A percentile compares a stretch with the other conserved stretches of the same genome.
Conservation (phyloP, 2,888 invertebrate species). For the Elgonia sp. region DNA sequence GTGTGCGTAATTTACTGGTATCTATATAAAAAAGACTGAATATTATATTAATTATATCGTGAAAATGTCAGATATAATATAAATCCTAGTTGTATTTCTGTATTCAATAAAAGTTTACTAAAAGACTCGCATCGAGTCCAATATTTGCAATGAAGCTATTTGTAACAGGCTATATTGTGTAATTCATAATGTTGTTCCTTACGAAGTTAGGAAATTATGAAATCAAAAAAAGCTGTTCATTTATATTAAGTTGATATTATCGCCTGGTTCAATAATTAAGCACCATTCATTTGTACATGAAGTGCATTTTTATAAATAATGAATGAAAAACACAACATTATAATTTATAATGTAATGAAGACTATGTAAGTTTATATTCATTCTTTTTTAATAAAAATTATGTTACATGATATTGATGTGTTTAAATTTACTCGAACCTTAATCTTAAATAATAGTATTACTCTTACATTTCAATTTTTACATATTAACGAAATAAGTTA, state of each 20-base stretch:
- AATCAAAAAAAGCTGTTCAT: constrained; percentile 32
- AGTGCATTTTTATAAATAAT: constrained; percentile 32
- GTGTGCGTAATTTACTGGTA: constrained; percentile 68
- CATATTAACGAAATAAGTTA: no score
- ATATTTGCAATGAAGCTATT: constrained; percentile 66
- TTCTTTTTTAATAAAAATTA: constrained; percentile 41
- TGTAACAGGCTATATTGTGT: constrained; percentile 58
- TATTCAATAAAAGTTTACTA: constrained; percentile 67
- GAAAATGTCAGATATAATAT: constrained; percentile 74
- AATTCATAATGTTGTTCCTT: constrained; percentile 53
- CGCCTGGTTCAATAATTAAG: neutral
- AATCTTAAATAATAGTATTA: no score
- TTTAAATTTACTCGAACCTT: no score
- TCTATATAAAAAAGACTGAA: constrained; percentile 75
- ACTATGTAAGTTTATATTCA: neutral
- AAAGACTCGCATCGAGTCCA: constrained; percentile 73
- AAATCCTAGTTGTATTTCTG: constrained; percentile 72
- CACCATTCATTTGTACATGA: constrained; percentile 7
- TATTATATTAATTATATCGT: constrained; percentile 73
- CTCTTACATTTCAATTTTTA: no score
- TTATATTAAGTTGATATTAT: constrained; percentile 6
- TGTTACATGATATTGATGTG: neutral
- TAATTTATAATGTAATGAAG: constrained; percentile 9
- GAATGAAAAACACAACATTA: neutral
- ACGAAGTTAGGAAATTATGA: constrained; percentile 29